Base-by-base conservation (phyloP, 2,797 vertebrate genomes). In the Pangasius djambal region DNA sequence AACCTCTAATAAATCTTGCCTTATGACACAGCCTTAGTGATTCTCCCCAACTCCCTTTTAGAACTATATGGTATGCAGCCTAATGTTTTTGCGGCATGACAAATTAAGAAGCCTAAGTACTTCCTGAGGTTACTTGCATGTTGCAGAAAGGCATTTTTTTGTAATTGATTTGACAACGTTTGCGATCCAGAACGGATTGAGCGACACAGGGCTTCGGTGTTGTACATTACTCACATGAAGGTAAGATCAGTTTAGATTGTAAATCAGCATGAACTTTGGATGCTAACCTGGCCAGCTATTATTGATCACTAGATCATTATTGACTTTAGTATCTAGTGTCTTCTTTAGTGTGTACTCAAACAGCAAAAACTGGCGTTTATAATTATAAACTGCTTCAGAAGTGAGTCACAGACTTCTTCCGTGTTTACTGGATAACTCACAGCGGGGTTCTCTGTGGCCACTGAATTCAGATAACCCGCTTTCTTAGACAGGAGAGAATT, bases 1-100 rank as follows among this genome's bases (percentile, higher is more conserved):
- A 87, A 92, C 92, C 92, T 89, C 69, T 89, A 74, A 88, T 92
- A 92, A 93, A 90, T 94, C 93, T 88, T 84, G 57, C 25, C 50
- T 44, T 65, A 83, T 90, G 92, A 92, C 91, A 87, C 65, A 37
- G 88, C 90, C 89, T 86, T 20, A 69, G 81, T 87, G 86, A 91
- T 89, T 86, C 75, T 77, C 90, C 82, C 77, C 91, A 57, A 52
- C 85, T 48, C 55, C 50, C 50, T 55, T 65, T 83, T 55, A 34
- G 61, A 90, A 87, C 28, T 48, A 31, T 86, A 67, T n/a, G 55
- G 40, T 61, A 88, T 65, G 85, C 83, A 44, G 84, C 31, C 74
- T 89, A 89, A 89, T 87, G 79, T 91, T 90, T 92, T 90, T 79
- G 57, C 28, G 18, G 48, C 84, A 50, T 90, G 89, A 92, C 74